Conservation (phyloP, 1,140 invertebrate genomes). For the Rhizoglyphus robini region DNA sequence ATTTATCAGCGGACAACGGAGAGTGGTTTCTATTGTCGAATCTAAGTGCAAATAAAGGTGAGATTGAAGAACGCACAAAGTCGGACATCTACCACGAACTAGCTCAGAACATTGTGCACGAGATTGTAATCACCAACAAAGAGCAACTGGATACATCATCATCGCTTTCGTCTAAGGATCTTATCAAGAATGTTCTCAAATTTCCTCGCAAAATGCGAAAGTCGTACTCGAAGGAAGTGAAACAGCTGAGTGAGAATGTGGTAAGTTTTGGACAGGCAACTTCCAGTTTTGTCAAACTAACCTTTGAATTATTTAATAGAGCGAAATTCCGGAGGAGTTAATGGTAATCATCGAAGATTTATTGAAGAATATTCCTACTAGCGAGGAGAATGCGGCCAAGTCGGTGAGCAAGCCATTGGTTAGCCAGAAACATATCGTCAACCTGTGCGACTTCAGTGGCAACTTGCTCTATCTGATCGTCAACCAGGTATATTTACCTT, state of each 20-base stretch:
- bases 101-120: constrained; percentile 16
- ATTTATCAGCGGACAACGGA: background rate
- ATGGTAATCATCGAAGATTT: constrained; percentile 15
- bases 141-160: background rate
- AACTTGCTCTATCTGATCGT: constrained; percentile 33
- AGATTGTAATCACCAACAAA: constrained; percentile 4
- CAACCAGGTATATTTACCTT: constrained; percentile 31
- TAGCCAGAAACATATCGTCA: constrained; percentile 27
- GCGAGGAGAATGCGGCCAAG: background rate
- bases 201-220: constrained; percentile 15
- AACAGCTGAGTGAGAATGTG: constrained; percentile 15
- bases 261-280: constrained; percentile 8
- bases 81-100: constrained; percentile 1
- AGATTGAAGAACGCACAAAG: background rate
- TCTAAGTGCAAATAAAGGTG: constrained; percentile 20
- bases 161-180: constrained; percentile 6
- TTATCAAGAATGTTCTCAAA: constrained; percentile 19
- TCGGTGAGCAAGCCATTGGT: constrained; percentile 20
- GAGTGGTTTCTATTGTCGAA: constrained; percentile 17
- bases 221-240: constrained; percentile 18
- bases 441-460: constrained; percentile 37
- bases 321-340: constrained; percentile 14
- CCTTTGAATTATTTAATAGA: constrained; percentile 10
- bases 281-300: no score
- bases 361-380: background rate